Base-by-base conservation (phyloP, 2,888 invertebrate genomes). In the Meiosimyza platycephala region DNA sequence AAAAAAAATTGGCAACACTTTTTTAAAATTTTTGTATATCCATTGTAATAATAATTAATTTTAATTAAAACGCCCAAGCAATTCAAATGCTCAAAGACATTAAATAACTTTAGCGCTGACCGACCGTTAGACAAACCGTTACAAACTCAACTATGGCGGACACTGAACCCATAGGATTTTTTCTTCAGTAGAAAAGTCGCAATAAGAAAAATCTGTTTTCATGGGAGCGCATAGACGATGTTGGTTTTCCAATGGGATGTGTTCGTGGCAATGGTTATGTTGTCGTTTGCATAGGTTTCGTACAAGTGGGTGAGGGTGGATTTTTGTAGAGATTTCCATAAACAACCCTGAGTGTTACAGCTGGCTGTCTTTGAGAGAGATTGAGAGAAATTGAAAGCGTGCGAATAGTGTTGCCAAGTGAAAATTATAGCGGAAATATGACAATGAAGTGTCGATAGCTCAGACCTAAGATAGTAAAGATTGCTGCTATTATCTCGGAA, bases 131-230 rank as follows among this genome's bases (percentile, higher is more conserved):
- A 80, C 74, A 74, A 72, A 80, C 80, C 81, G 81, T 77, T 80
- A 76, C 78, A 80, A 83, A 84, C 83, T 84, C 81, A 78, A 74
- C 76, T 72, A 63, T 68, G 79, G 76, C 82, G 83, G 84, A 78
- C 80, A 83, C 77, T 82, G 83, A 84, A 84, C 84, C 80, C 80
- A 73, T 74, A 63, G 54, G 69, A 64, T 22, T 15, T 16, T 48
- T 70, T 59, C 68, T 64, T 72, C 77, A 72, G 63, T 65, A 48
- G 72, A 40, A 52, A 60, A 64, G 71, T 66, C 51, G 57, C 12
- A 18, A 57, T 52, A n/a, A 57, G 57, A 60, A 72, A 50, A 51
- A 57, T 48, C 40, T 40, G 40, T 40, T 40, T 28, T 57, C 65
- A 55, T 40, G 48, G 67, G 60, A 67, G 60, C 52, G 62, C 40